These are phyloP conservation scores for Chloroceryle amazona DNA, from an alignment of 2,797 vertebrate genomes.

Conservation along the genomic window DNA sequence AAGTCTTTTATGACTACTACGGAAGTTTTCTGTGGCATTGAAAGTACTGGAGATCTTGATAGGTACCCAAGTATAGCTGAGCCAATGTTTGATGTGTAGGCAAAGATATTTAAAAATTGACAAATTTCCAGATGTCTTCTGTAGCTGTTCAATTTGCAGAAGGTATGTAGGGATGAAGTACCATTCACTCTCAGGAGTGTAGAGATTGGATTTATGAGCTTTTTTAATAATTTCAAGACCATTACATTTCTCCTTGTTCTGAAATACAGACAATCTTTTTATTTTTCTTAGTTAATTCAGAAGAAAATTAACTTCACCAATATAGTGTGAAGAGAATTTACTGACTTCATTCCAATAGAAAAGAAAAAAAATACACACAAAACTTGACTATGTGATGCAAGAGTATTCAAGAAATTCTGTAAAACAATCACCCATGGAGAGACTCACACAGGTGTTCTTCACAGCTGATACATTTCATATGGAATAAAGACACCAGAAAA, in stretches of 20 bases:
- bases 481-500: background rate
- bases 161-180: background rate
- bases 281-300: background rate
- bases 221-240: background rate
- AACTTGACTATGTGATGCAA: background rate
- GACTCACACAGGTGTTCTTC: background rate
- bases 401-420: background rate
- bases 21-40: background rate
- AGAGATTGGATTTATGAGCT: background rate
- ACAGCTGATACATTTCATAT: background rate
- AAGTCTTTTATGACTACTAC: background rate
- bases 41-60: background rate
- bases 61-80: background rate
- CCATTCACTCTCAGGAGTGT: background rate
- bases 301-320: background rate
- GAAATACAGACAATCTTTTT: background rate
- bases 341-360: background rate
- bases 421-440: background rate
- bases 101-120: background rate
- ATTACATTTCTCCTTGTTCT: background rate
- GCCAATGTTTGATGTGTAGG: background rate
- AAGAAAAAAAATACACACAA: rapidly evolving
- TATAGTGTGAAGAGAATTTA: background rate
- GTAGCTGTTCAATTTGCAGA: background rate
- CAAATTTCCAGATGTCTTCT: background rate